Evolutionary conservation across 2,113 vertebrate species (phyloP).

Genomic region (Hydrolagus affinis): DNA sequence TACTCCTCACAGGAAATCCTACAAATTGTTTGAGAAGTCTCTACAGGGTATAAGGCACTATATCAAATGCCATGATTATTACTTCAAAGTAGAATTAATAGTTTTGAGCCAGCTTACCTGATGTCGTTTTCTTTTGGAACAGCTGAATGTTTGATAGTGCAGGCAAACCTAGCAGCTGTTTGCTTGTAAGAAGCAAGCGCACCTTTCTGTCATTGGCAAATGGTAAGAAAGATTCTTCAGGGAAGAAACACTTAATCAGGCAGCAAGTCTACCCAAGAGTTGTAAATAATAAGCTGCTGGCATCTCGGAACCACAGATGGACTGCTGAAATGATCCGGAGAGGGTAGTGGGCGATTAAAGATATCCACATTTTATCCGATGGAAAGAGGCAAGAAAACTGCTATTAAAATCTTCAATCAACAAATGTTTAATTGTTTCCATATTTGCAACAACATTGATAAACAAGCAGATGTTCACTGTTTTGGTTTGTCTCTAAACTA

Average conservation of each 20-base stretch:
- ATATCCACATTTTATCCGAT: neutral
- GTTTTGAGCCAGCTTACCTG: neutral
- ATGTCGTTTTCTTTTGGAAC: neutral
- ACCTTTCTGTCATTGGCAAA: neutral
- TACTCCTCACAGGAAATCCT: too few relatives aligned
- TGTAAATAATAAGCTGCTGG: neutral
- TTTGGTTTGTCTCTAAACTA: neutral
- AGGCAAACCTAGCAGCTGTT: neutral
- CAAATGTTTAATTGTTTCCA: neutral
- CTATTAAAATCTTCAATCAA: neutral
- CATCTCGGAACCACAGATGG: conserved; percentile 2
- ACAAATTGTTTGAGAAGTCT: too few relatives aligned
- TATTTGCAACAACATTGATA: neutral
- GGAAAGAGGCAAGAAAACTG: neutral
- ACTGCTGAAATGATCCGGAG: neutral
- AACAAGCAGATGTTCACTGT: neutral
- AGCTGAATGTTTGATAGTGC: neutral
- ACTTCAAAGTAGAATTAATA: neutral
- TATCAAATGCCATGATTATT: too few relatives aligned
- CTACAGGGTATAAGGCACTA: too few relatives aligned
- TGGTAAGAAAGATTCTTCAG: neutral
- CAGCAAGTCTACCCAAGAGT: neutral
- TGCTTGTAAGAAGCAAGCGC: neutral
- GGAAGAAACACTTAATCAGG: neutral
- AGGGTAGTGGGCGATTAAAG: neutral